Evolutionary conservation across 2,113 vertebrate genomes (phyloP).

Genomic region (Pardalotus punctatus): DNA sequence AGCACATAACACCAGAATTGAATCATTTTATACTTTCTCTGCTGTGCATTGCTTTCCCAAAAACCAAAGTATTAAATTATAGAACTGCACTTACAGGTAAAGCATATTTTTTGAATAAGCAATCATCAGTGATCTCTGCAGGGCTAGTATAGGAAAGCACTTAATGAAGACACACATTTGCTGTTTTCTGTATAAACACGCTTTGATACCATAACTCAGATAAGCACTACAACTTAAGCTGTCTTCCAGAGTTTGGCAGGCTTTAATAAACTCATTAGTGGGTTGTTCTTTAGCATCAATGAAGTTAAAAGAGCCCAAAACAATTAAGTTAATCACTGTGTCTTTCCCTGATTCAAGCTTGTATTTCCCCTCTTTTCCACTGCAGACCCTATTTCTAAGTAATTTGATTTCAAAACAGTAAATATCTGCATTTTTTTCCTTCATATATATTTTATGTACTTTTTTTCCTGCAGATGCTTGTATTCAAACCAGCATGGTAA

Average conservation of each 20-base stretch:
- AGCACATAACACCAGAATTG: not conserved
- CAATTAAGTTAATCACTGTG: conserved; percentile 87
- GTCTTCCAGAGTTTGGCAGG: conserved; percentile 87
- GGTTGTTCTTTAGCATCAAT: conserved; percentile 85
- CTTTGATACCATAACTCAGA: conserved; percentile 71
- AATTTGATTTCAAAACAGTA: conserved; percentile 70
- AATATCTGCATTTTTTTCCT: conserved; percentile 54
- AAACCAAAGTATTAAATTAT: not conserved
- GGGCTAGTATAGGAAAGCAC: conserved; percentile 7
- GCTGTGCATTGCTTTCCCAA: not conserved
- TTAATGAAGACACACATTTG: conserved; percentile 69
- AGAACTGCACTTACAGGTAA: not conserved
- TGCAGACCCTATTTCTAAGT: conserved; percentile 58
- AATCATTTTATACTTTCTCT: not conserved
- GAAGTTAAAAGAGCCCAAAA: conserved; percentile 86
- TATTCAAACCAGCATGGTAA: conserved; percentile 39
- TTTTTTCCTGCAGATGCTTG: not conserved
- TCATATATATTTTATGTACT: conserved; percentile 45
- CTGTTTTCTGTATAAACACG: conserved; percentile 76
- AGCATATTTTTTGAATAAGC: conserved; percentile 3
- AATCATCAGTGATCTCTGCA: not conserved
- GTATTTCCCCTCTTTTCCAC: conserved; percentile 24
- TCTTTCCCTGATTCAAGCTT: conserved; percentile 65
- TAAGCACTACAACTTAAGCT: conserved; percentile 85
- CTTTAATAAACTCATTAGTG: conserved; percentile 89